Conservation (phyloP, 2,113 vertebrate genomes). For the Galemys pyrenaicus region DNA sequence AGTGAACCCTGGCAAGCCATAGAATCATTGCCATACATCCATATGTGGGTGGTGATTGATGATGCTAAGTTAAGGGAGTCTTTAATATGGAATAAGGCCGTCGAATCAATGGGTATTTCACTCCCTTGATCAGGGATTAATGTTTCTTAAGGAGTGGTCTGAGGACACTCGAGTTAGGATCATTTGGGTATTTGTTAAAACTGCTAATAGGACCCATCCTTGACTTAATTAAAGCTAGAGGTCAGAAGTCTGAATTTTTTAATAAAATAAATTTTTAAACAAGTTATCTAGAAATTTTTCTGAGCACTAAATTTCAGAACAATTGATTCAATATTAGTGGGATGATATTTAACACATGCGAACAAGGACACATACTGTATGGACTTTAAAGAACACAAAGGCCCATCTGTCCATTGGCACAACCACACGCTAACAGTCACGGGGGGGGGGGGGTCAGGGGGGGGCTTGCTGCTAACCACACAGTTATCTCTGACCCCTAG, state of each 20-base stretch:
- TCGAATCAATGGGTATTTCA: neutral
- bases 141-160: conserved; percentile 2
- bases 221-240: neutral
- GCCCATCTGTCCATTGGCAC: neutral
- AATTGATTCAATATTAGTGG: neutral
- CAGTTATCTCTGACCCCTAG: conserved; percentile 5
- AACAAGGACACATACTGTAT: neutral
- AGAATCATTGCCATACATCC: neutral
- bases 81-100: neutral
- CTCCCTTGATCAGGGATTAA: neutral
- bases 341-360: neutral
- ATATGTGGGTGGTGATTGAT: neutral
- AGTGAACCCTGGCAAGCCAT: neutral
- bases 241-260: neutral
- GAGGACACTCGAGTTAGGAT: neutral
- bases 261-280: conserved; percentile 9
- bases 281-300: neutral
- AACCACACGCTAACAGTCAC: neutral
- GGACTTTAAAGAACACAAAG: conserved; percentile 22
- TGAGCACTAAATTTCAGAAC: conserved; percentile 23
- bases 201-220: neutral
- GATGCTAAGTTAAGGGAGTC: neutral
- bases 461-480: neutral
- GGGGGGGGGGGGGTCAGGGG: neutral
- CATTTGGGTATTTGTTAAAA: neutral